Base-by-base conservation (phyloP, 2,113 vertebrate species). In the Podilymbus podiceps region DNA sequence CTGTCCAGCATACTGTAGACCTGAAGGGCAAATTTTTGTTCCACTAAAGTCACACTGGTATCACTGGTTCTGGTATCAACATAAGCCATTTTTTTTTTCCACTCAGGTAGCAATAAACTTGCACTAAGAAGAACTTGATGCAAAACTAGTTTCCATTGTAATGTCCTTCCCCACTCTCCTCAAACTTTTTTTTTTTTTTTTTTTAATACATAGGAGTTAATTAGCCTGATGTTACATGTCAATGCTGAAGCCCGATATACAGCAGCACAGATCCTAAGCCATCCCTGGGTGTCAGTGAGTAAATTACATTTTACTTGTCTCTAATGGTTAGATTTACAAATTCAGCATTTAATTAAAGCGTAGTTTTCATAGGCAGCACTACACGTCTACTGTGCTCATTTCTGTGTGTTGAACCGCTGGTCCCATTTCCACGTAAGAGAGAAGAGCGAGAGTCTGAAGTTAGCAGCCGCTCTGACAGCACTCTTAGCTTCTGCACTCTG, bases 221-320 rank as follows among this genome's bases (percentile, higher is more conserved):
- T 99, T 94, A 98, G 98, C 93, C 98, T 98, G 72, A 99, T 99
- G 99, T 98, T 99, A 78, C 99, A 98, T 77, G 99, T 99, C 93
- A 98, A 99, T 31, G 97, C 97, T 17, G 99, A 99, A 92, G 98
- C 98, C 52, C 98, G 99, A 74, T 99, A 98, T 74, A 98, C 99
- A 6, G 99, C 99, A 8, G 98, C 99, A 76, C 99, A 99, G 58
- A 98, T 99, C 97, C 98, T 99, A 80, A 98, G 97, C 74, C 99
- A 99, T 97, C 98, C 99, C 75, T 99, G 99, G 99, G 98, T 99
- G 97, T 99, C 98, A 91, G 99, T 99, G 98, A 97, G 99, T 98
- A 97, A 92, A 91, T 59, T 49, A 4, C 22, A 2, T 73, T 78
- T 56, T 78, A 23, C 49, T 87, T 78, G 28, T 79, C 77, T 88